Evolutionary conservation across 2,888 invertebrate species (phyloP), one percentile per base, ranked within the genome.

Genomic region (Sphaerophoria taeniata): DNA sequence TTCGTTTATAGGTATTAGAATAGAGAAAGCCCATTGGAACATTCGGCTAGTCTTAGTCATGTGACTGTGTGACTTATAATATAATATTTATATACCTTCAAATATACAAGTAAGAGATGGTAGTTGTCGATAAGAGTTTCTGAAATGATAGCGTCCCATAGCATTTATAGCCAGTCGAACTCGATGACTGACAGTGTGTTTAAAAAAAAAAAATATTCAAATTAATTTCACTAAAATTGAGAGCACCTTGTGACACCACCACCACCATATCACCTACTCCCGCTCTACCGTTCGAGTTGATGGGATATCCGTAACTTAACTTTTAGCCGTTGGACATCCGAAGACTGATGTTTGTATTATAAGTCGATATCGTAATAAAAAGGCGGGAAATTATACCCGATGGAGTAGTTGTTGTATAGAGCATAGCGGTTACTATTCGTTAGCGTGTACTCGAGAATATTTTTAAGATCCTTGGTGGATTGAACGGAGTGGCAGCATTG

Each of bases 11-110:
- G n/a, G n/a, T n/a, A 85, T 80, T 80, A 72, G 70, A 80, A 24
- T 24, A 2, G 1, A 2, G 76, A 53, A 61, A 85, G 63, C 69
- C 81, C 81, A 85, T 81, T 85, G 85, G 85, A 81, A 85, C 85
- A 85, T 85, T 85, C 69, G 85, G 76, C 81, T 76, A 85, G n/a
- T n/a, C 77, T 81, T 85, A 81, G 76, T 76, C 76, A 70, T 72
- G 69, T 63, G 34, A 53, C 43, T 24, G 47, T 14, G 2, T 24
- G 24, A 24, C 24, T 24, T 24, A 24, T 24, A 2, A 24, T 24
- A 24, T 24, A 24, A 24, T 24, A 24, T 47, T 4, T 53, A 4
- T 24, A 12, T 31, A n/a, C 1, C 16, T 60, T 39, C 39, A 43
- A n/a, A n/a, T 43, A 6, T 76, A 75, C 80, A 71, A 76, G 70